A percentile compares a stretch with the other conserved stretches of the same genome.
Evolutionary conservation across 2,113 vertebrate genomes (phyloP).

Genomic region (Aleadryas rufinucha): DNA sequence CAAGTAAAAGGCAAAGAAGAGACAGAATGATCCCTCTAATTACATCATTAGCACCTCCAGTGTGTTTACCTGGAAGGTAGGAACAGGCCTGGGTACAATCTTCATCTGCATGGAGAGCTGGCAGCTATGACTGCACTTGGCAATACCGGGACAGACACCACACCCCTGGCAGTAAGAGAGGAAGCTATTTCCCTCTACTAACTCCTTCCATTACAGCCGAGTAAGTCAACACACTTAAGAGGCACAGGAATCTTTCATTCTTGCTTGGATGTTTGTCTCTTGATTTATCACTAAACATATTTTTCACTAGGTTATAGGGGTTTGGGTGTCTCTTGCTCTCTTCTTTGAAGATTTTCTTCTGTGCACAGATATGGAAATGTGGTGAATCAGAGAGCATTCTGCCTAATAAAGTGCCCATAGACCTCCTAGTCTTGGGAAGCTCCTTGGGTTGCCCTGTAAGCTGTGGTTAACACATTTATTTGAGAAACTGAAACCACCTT

Average conservation of each 20-base stretch:
- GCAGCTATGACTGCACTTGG: neutral
- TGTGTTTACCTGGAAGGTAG: neutral
- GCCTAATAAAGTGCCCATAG: fast-evolving
- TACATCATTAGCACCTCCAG: neutral
- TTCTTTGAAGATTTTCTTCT: neutral
- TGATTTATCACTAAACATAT: neutral
- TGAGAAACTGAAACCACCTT: neutral
- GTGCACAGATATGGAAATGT: neutral
- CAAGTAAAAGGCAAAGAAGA: neutral
- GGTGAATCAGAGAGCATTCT: neutral
- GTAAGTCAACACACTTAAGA: neutral
- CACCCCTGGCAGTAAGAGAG: neutral
- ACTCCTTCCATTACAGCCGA: neutral
- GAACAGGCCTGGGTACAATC: neutral
- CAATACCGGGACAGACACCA: neutral
- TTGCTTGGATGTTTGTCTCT: neutral
- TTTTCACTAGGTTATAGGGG: neutral
- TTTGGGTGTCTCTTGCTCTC: neutral
- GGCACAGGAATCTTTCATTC: neutral
- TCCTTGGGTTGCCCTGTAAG: neutral
- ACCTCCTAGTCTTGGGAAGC: neutral
- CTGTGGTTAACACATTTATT: neutral
- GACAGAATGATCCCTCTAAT: neutral
- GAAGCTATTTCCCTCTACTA: neutral
- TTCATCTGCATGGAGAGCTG: neutral